Percentiles rank a stretch among this genome's conserved stretches.
These are phyloP conservation scores for Temnothorax ravouxi DNA, from an alignment of 2,888 invertebrate species.

Conservation along the genomic window DNA sequence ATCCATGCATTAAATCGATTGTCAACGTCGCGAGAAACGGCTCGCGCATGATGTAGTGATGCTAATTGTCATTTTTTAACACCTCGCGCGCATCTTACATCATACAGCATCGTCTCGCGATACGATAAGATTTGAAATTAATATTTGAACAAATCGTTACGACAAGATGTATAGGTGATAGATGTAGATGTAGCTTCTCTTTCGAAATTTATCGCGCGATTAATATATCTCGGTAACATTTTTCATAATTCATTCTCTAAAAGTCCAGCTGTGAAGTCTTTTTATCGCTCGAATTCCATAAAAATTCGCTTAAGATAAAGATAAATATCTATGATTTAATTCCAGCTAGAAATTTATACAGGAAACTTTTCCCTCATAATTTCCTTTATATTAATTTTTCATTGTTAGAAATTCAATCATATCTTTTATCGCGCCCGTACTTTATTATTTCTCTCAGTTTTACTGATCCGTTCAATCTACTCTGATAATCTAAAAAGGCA, in stretches of 20 bases:
- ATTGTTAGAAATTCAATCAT: slow-evolving; percentile 27
- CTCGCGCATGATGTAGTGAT: background rate
- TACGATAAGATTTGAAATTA: background rate
- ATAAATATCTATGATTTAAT: slow-evolving; percentile 16
- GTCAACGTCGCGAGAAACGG: background rate
- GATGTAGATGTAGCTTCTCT: background rate
- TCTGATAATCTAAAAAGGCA: slow-evolving; percentile 19
- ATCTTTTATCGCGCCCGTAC: slow-evolving; percentile 19
- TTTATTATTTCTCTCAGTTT: slow-evolving; percentile 36
- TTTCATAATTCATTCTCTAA: background rate
- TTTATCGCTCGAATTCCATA: background rate
- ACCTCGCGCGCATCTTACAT: background rate
- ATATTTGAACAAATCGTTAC: background rate
- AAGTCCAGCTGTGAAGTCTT: background rate
- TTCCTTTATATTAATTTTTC: slow-evolving; percentile 24
- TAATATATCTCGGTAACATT: background rate
- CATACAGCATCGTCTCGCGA: background rate
- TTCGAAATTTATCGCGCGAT: background rate
- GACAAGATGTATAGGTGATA: background rate
- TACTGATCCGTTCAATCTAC: slow-evolving; percentile 19
- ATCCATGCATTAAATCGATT: slow-evolving; percentile 22
- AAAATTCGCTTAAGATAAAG: slow-evolving; percentile 27
- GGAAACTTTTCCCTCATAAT: background rate
- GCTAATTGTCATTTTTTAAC: slow-evolving; percentile 23
- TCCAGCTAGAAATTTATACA: background rate